Percentiles rank a stretch among this genome's conserved stretches.
Evolutionary conservation across 2,113 vertebrate genomes (phyloP).

Genomic region (Rhegmatorhina hoffmannsi): DNA sequence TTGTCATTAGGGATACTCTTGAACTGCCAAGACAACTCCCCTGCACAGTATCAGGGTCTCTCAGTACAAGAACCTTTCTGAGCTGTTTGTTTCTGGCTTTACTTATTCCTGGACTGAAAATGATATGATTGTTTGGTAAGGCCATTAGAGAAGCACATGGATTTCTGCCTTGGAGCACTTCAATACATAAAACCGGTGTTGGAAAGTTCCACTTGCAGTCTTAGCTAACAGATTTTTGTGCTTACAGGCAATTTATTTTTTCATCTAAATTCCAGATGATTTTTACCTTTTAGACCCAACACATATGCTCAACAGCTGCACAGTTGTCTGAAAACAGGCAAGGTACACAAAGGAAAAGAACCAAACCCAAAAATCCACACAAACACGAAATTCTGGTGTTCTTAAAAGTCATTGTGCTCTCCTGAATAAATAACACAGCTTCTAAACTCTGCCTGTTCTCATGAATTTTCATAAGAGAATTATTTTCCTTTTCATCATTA

Average conservation of each 20-base stretch:
- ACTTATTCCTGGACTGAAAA: not conserved
- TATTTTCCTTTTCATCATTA: conserved; percentile 55
- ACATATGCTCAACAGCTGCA: not conserved
- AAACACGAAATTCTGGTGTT: not conserved
- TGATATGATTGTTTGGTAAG: not conserved
- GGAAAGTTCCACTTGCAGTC: not conserved
- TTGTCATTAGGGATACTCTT: not conserved
- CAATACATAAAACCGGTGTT: not conserved
- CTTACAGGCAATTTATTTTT: not conserved
- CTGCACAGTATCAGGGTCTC: not conserved
- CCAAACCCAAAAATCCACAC: not conserved
- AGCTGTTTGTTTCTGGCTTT: not conserved
- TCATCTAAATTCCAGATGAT: not conserved
- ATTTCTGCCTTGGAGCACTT: not conserved
- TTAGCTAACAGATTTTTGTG: not conserved
- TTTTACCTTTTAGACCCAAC: not conserved
- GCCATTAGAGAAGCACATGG: not conserved
- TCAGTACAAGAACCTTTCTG: not conserved
- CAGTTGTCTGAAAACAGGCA: not conserved
- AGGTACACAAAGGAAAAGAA: not conserved
- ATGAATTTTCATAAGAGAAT: conserved; percentile 65
- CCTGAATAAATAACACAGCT: conserved; percentile 45
- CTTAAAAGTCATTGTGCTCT: conserved; percentile 5
- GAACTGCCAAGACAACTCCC: not conserved
- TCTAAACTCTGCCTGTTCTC: conserved; percentile 23